Conservation (phyloP, 2,797 vertebrate species). For the Loris lydekkerianus region DNA sequence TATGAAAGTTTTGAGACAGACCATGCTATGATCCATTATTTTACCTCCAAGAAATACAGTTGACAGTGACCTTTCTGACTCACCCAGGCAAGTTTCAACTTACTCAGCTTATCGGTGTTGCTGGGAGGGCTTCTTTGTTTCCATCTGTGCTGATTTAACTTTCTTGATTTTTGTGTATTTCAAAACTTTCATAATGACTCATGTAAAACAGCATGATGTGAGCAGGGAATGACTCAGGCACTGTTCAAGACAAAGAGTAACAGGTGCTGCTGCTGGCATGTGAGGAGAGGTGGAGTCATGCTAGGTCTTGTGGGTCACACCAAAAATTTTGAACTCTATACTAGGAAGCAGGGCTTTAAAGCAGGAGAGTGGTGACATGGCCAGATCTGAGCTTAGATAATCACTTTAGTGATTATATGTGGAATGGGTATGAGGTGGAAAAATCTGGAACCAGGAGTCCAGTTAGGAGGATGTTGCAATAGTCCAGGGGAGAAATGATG, state of each 20-base stretch:
- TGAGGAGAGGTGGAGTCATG: not conserved
- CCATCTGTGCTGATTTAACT: no score
- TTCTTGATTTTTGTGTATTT: no score
- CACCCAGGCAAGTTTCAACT: no score
- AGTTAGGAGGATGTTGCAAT: not conserved
- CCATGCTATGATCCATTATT: no score
- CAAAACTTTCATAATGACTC: no score
- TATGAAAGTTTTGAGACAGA: no score
- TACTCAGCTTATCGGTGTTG: no score
- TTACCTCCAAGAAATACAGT: no score
- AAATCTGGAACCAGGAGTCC: not conserved
- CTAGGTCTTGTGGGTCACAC: not conserved
- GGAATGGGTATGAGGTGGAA: not conserved
- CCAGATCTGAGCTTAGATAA: not conserved
- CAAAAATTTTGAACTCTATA: not conserved
- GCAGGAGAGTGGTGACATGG: not conserved
- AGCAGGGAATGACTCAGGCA: not conserved
- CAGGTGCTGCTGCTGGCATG: not conserved
- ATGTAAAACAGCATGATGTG: not conserved
- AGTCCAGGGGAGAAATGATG: not conserved
- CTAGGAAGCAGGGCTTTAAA: not conserved
- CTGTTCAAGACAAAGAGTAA: not conserved
- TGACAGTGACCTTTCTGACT: no score
- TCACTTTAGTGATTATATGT: not conserved
- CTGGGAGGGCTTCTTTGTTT: no score